Conservation (phyloP, 2,888 invertebrate genomes). For the Onthophagus sagittarius region DNA sequence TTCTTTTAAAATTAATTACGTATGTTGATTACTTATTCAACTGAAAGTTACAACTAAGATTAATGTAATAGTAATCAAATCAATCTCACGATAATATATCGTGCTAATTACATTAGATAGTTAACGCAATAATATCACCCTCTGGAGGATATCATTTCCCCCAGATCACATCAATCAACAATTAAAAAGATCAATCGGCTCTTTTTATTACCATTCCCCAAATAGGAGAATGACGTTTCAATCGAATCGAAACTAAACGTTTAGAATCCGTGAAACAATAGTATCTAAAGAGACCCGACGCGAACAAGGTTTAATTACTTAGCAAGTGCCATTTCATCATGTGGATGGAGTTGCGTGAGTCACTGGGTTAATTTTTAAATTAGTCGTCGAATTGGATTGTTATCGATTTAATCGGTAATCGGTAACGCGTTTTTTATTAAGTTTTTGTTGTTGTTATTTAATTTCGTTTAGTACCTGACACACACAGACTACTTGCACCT, state of each 20-base stretch:
- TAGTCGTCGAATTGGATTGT: neutral
- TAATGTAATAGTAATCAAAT: too few species aligned
- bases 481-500: neutral
- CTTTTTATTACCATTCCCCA: neutral
- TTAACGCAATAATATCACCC: neutral
- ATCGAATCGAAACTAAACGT: neutral
- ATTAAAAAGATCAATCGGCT: neutral
- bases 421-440: neutral
- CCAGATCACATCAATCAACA: neutral
- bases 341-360: neutral
- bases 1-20: too few species aligned
- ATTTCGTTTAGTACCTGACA: neutral
- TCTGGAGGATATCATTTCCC: neutral
- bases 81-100: neutral
- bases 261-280: neutral
- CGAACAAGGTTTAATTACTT: neutral
- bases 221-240: neutral
- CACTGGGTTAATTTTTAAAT: neutral
- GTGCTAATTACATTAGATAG: neutral
- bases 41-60: neutral
- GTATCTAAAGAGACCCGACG: neutral
- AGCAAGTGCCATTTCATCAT: neutral
- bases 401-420: neutral
- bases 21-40: too few species aligned
- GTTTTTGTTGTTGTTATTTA: too few species aligned